Conservation (phyloP, 2,888 invertebrate species). For the Diadegma fenestrale region DNA sequence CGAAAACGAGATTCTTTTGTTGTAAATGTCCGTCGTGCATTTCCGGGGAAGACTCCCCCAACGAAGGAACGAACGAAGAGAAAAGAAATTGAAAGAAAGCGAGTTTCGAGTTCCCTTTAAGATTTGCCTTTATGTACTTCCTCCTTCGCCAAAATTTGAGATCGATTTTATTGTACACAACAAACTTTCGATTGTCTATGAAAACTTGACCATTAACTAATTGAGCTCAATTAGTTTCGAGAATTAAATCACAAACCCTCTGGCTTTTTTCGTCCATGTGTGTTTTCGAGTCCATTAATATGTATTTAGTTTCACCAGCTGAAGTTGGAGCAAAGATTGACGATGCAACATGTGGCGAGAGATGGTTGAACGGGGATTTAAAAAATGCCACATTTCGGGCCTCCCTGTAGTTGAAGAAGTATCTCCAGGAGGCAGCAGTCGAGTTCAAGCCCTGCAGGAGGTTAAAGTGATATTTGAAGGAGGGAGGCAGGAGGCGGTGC, state of each 20-base stretch:
- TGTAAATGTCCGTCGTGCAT: conserved; percentile 53
- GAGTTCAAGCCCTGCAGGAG: conserved; percentile 20
- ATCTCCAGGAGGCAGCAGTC: background rate
- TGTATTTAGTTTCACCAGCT: conserved; percentile 60
- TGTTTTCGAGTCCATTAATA: conserved; percentile 22
- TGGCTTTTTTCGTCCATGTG: background rate
- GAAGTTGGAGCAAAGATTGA: conserved; percentile 69
- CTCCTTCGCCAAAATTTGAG: background rate
- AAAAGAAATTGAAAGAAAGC: conserved; percentile 48
- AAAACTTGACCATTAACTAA: too few relatives aligned
- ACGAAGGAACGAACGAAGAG: conserved; percentile 55
- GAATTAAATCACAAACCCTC: background rate
- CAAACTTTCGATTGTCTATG: too few relatives aligned
- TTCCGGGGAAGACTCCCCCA: conserved; percentile 56
- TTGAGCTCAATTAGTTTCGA: background rate
- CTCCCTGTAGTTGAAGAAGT: conserved; percentile 26
- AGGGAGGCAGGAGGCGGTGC: conserved; percentile 26
- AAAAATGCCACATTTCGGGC: conserved; percentile 19
- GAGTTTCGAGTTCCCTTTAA: conserved; percentile 60
- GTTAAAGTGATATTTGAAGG: conserved; percentile 20
- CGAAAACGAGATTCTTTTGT: conserved; percentile 55
- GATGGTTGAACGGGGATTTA: conserved; percentile 30
- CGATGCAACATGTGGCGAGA: conserved; percentile 67
- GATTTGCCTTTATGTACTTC: conserved; percentile 15
- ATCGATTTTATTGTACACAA: background rate